Evolutionary conservation across 2,797 vertebrate genomes (phyloP), one percentile per base, ranked within the genome.

Genomic region (Sebastes diaconus): DNA sequence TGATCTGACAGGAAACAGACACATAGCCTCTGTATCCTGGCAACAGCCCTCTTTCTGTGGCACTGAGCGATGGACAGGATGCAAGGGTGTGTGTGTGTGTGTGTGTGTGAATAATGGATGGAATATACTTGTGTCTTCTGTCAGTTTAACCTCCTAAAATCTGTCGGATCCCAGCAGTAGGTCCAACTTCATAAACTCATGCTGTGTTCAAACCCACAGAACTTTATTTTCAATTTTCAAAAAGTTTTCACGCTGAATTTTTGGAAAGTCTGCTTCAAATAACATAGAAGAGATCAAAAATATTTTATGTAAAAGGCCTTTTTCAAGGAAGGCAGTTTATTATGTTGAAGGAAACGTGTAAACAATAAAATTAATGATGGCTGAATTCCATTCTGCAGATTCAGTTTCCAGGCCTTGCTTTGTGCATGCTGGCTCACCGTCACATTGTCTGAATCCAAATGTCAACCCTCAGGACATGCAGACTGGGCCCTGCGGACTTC

Each of bases 1-100:
- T 84, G 82, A 92, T 88, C 83, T 20, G 70, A 87, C 86, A 89
- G 90, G 89, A 93, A 94, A 84, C 92, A 91, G 80, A 90, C 76
- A 27, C 67, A 16, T 74, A 77, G 77, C 78, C 75, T 82, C 83
- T 60, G 90, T 93, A 92, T 93, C 93, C 91, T 93, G 93, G 91
- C 91, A 93, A 93, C 92, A 75, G 79, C 30, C 42, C 29, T 82
- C 52, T 80, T 77, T 92, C 79, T 83, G 79, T 86, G 85, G 78
- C 84, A 80, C 74, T 50, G 55, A 81, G 61, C 74, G 71, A 90
- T 85, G 82, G 85, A 90, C 91, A 92, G 86, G 84, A 89, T 86
- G 85, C 73, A 75, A 66, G 79, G 55, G 73, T 34, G 58, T 81
- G 75, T 54, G 32, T 39, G 64, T 60, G 59, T 77, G 27, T 59